Conservation (phyloP, 2,113 vertebrate species). For the Merops nubicus region DNA sequence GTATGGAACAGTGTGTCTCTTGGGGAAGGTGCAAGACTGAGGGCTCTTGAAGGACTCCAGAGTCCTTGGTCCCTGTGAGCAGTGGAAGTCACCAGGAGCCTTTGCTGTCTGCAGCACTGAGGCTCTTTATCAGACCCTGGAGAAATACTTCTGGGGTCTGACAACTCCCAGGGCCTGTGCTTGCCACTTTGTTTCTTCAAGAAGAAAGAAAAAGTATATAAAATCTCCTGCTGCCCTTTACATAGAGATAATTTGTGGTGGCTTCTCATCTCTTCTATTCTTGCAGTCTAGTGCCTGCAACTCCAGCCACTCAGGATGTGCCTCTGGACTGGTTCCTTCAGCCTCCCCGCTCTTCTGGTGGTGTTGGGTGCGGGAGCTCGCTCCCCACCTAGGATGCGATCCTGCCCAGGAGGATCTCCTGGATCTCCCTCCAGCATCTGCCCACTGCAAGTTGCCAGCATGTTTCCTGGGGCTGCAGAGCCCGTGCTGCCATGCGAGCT, state of each 20-base stretch:
- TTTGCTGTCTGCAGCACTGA: neutral
- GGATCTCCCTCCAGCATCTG: neutral
- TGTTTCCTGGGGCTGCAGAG: neutral
- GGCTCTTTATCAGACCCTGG: neutral
- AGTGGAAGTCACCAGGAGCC: neutral
- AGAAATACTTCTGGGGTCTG: neutral
- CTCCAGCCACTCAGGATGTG: neutral
- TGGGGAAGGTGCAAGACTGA: neutral
- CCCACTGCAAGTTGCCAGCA: accelerated
- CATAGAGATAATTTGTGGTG: neutral
- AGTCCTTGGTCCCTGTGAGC: neutral
- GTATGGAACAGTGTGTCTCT: neutral
- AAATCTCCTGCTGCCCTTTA: conserved; percentile 8
- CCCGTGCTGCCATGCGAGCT: neutral
- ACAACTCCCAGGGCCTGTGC: neutral
- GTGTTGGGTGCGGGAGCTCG: neutral
- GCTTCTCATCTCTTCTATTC: neutral
- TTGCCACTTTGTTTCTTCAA: neutral
- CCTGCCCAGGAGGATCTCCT: neutral
- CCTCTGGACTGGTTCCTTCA: neutral
- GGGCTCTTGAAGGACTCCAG: neutral
- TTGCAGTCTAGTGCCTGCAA: neutral
- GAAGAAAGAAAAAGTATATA: neutral
- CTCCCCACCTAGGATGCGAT: neutral
- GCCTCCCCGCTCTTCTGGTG: neutral